Conservation (phyloP, 2,888 invertebrate species). For the Petrolisthes manimaculis region DNA sequence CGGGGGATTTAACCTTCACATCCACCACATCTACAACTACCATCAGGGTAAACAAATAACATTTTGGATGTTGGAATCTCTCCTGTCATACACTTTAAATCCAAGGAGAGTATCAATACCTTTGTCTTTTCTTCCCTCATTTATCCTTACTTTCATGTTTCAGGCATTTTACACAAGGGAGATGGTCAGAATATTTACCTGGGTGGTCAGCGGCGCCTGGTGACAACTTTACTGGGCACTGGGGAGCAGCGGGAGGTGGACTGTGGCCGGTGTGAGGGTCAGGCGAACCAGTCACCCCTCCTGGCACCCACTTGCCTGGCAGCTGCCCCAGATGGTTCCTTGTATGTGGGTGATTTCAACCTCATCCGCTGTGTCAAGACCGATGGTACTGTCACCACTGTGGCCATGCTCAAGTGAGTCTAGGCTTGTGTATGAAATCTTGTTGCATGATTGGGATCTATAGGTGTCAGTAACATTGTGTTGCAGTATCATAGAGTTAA, state of each 20-base stretch:
- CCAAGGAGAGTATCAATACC: not conserved
- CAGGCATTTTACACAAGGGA: conserved; percentile 94
- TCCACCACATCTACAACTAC: conserved; percentile 98
- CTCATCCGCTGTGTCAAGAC: conserved; percentile 90
- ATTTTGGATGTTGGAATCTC: not conserved
- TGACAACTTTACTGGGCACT: conserved; percentile 80
- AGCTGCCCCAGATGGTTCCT: conserved; percentile 94
- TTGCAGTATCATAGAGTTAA: too few species aligned
- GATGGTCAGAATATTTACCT: conserved; percentile 95
- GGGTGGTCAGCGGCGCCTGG: conserved; percentile 91
- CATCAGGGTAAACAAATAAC: conserved; percentile 79
- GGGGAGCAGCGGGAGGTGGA: conserved; percentile 87
- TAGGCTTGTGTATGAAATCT: not conserved
- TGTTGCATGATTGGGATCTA: too few species aligned
- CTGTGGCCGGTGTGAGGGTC: conserved; percentile 77
- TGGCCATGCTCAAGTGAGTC: conserved; percentile 84
- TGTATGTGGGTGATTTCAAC: conserved; percentile 97
- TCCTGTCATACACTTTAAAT: not conserved
- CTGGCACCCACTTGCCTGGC: conserved; percentile 89
- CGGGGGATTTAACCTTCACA: conserved; percentile 97
- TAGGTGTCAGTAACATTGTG: too few species aligned
- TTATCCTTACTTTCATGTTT: not conserved
- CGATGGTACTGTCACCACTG: conserved; percentile 89
- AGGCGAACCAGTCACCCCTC: conserved; percentile 81
- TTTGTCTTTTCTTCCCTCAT: not conserved